Conservation (phyloP, 2,113 vertebrate genomes). For the Pseudopipra pipra region DNA sequence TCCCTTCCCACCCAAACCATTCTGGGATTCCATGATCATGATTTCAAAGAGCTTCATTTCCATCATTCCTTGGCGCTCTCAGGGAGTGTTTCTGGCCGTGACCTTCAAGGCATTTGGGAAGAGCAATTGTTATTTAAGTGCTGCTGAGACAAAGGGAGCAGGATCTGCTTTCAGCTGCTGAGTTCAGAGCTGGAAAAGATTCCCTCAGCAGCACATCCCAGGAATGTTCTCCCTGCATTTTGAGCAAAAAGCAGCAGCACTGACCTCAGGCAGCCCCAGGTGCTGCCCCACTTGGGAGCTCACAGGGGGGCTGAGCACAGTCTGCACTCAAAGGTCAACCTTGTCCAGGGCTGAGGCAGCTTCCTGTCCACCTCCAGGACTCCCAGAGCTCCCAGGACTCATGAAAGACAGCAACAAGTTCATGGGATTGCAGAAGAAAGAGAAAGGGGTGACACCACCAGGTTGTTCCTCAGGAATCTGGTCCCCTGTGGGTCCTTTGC, state of each 20-base stretch:
- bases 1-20: background rate
- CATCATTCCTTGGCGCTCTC: background rate
- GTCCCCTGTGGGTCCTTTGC: background rate
- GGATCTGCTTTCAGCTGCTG: background rate
- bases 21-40: background rate
- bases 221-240: background rate
- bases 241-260: background rate
- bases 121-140: background rate
- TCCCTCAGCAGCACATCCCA: background rate
- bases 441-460: background rate
- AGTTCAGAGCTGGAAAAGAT: background rate
- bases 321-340: fast-evolving
- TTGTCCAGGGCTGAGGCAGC: background rate
- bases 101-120: background rate
- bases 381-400: background rate
- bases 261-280: background rate
- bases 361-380: background rate
- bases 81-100: fast-evolving
- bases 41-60: background rate
- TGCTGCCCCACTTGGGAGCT: background rate
- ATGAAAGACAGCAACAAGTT: background rate
- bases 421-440: background rate
- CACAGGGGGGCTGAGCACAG: background rate
- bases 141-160: background rate
- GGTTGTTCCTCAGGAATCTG: background rate